Percentiles rank a stretch among this genome's conserved stretches.
Evolutionary conservation across 2,888 invertebrate species (phyloP).

Genomic region (Ypsolopha sequella): DNA sequence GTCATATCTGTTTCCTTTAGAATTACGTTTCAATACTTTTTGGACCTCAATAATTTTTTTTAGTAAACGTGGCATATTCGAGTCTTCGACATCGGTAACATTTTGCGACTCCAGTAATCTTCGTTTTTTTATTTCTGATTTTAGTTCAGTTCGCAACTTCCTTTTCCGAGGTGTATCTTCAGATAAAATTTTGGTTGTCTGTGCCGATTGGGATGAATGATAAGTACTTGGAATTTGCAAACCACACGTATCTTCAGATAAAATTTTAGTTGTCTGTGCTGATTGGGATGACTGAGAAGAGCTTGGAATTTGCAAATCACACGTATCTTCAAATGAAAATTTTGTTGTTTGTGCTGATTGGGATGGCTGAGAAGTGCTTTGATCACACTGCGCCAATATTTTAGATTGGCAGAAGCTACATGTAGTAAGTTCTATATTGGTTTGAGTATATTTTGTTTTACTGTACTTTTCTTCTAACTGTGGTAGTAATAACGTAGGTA

Average conservation of each 20-base stretch:
- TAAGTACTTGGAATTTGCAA: too few relatives aligned
- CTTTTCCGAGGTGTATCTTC: too few relatives aligned
- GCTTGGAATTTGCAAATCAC: too few relatives aligned
- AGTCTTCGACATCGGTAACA: background rate
- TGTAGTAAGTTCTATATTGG: background rate
- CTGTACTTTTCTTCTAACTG: background rate
- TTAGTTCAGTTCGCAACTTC: too few relatives aligned
- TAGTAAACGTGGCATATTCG: slow-evolving; percentile 1
- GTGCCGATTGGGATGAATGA: too few relatives aligned
- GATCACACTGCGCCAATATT: too few relatives aligned
- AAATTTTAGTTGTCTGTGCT: too few relatives aligned
- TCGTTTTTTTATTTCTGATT: background rate
- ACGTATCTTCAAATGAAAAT: background rate
- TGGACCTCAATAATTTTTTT: background rate
- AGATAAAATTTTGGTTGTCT: too few relatives aligned
- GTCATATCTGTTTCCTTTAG: slow-evolving; percentile 5
- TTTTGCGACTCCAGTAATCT: background rate
- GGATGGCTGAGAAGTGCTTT: background rate
- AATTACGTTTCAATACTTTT: background rate
- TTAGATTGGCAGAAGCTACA: background rate
- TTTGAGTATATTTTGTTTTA: background rate
- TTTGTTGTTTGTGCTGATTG: background rate
- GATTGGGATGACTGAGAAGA: too few relatives aligned
- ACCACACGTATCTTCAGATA: too few relatives aligned
- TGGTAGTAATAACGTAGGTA: background rate